Evolutionary conservation across 2,888 invertebrate genomes (phyloP).

Genomic region (Drosophila acutilabella): DNA sequence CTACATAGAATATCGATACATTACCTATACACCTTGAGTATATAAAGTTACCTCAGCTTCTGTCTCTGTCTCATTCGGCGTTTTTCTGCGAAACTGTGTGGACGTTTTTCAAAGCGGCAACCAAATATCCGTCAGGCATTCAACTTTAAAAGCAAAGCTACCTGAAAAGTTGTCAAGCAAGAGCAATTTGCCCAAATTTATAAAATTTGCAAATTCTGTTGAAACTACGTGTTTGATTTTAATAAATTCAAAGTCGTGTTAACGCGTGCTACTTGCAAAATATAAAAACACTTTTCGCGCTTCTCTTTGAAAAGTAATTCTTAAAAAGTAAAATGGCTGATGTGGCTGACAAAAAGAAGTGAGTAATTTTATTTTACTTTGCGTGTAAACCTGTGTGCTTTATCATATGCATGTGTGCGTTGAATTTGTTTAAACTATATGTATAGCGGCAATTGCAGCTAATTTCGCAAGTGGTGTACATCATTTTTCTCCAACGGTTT

Average conservation of each 20-base stretch:
- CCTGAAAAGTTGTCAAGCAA: slow-evolving; percentile 67
- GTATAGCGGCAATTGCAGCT: slow-evolving; percentile 41
- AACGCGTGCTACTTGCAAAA: slow-evolving; percentile 38
- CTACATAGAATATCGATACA: slow-evolving; percentile 30
- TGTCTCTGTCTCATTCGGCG: slow-evolving; percentile 84
- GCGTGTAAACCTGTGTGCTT: slow-evolving; percentile 40
- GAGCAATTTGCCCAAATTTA: slow-evolving; percentile 66
- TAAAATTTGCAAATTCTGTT: slow-evolving; percentile 60
- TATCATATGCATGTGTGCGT: slow-evolving; percentile 37
- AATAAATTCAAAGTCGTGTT: slow-evolving; percentile 41
- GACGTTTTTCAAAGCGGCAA: slow-evolving; percentile 63
- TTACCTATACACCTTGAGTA: slow-evolving; percentile 35
- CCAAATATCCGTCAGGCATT: slow-evolving; percentile 53
- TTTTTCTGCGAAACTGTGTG: slow-evolving; percentile 82
- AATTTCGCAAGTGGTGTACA: slow-evolving; percentile 63
- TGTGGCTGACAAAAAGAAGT: slow-evolving; percentile 85
- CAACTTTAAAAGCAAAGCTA: slow-evolving; percentile 62
- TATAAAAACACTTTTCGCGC: slow-evolving; percentile 60
- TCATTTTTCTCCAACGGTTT: slow-evolving; percentile 65
- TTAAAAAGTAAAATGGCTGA: slow-evolving; percentile 84
- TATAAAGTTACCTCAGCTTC: slow-evolving; percentile 64
- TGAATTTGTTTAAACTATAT: slow-evolving; percentile 57
- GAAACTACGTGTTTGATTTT: slow-evolving; percentile 44
- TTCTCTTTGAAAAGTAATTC: slow-evolving; percentile 63
- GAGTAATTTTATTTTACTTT: slow-evolving; percentile 76